Conservation (phyloP, 2,888 invertebrate genomes). For the Drosophila kuntzei region DNA sequence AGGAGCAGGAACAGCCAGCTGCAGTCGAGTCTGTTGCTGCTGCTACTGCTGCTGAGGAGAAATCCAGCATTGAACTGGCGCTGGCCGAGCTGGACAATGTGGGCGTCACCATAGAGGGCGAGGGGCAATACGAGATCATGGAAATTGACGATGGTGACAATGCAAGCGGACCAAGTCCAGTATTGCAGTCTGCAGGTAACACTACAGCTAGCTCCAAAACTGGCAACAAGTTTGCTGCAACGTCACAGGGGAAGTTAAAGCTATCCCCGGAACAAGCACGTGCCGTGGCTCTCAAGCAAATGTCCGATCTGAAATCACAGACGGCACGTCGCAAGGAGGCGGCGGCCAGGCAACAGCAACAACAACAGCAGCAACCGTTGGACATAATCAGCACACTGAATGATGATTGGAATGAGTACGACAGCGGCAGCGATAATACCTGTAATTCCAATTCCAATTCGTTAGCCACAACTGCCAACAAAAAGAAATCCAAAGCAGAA, state of each 20-base stretch:
- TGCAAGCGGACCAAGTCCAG: slow-evolving; percentile 28
- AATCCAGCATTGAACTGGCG: slow-evolving; percentile 51
- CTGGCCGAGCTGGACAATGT: slow-evolving; percentile 65
- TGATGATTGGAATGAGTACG: slow-evolving; percentile 85
- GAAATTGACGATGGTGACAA: slow-evolving; percentile 79
- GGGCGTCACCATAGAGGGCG: slow-evolving; percentile 84
- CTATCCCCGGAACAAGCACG: slow-evolving; percentile 81
- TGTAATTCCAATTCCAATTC: slow-evolving; percentile 19
- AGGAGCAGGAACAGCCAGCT: slow-evolving; percentile 80
- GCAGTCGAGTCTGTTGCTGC: neutral
- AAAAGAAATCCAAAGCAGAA: slow-evolving; percentile 35
- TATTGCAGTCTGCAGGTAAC: slow-evolving; percentile 5
- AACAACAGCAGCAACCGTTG: slow-evolving; percentile 36
- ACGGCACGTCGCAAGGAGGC: slow-evolving; percentile 73
- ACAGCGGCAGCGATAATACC: slow-evolving; percentile 55
- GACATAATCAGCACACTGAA: slow-evolving; percentile 82
- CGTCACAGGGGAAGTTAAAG: slow-evolving; percentile 41
- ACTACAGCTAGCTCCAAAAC: neutral
- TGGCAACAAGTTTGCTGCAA: too few relatives aligned
- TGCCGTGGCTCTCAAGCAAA: slow-evolving; percentile 84
- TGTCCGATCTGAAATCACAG: slow-evolving; percentile 66
- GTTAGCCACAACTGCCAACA: slow-evolving; percentile 15
- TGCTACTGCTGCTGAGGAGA: slow-evolving; percentile 7
- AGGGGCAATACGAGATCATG: slow-evolving; percentile 84
- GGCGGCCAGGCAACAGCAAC: slow-evolving; percentile 43